Evolutionary conservation across 2,113 vertebrate genomes (phyloP).

Genomic region (Dasyurus viverrinus): DNA sequence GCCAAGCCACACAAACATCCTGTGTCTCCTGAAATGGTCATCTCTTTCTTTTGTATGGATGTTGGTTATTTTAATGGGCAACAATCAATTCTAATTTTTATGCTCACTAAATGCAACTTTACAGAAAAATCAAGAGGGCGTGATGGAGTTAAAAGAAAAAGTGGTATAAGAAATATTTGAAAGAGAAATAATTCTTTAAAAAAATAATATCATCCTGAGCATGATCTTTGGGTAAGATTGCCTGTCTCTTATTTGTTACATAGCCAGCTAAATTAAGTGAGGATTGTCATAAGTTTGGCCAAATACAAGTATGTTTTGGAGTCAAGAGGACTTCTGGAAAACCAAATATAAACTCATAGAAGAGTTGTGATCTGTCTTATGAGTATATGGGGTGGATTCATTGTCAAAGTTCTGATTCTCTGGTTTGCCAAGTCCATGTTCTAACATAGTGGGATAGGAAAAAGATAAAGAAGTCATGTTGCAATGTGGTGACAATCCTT

Average conservation of each 20-base stretch:
- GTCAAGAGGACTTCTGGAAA: neutral
- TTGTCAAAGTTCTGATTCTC: neutral
- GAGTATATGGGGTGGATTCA: neutral
- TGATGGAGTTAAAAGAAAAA: neutral
- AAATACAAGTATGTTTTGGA: neutral
- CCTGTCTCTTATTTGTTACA: neutral
- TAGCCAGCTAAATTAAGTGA: neutral
- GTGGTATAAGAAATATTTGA: neutral
- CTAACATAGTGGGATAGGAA: neutral
- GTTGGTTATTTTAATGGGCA: conserved; percentile 44
- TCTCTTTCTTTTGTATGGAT: neutral
- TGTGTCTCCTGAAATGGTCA: conserved; percentile 53
- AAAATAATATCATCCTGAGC: neutral
- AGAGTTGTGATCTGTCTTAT: neutral
- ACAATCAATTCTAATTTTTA: neutral
- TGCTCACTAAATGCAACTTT: neutral
- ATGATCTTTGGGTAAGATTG: neutral
- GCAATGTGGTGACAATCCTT: neutral
- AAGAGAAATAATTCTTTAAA: neutral
- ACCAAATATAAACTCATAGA: neutral
- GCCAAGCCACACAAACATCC: neutral
- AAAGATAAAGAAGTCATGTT: neutral
- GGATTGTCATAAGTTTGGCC: neutral
- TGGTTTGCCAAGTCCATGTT: neutral
- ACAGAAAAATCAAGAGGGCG: neutral